phyloP scores from a whole-genome alignment of 2,888 invertebrate genomes.

The Muschampia plurimacula region DNA sequence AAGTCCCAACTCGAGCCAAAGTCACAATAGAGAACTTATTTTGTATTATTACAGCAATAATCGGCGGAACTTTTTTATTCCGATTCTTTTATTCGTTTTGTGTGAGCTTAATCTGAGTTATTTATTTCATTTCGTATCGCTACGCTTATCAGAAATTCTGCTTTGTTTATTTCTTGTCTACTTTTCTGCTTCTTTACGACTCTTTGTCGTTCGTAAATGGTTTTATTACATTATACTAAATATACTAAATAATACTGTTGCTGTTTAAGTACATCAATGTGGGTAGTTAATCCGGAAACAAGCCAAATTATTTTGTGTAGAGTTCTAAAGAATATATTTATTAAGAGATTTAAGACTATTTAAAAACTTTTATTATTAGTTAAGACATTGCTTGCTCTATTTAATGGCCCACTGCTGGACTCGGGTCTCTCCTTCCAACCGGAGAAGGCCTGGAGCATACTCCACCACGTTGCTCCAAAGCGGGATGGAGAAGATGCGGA shows the following conservation, averaged over 20 bases:
- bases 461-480: no score
- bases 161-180: constrained; percentile 24
- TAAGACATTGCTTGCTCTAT: no score
- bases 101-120: constrained; percentile 37
- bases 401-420: no score
- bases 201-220: constrained; percentile 16
- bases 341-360: no score
- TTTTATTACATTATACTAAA: constrained; percentile 12
- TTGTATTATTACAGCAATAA: constrained; percentile 46
- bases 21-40: constrained; percentile 44
- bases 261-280: neutral
- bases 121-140: constrained; percentile 32
- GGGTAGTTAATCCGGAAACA: neutral
- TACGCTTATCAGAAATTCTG: constrained; percentile 28
- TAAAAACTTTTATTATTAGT: no score
- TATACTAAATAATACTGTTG: neutral
- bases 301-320: no score
- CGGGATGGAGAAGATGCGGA: no score
- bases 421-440: no score
- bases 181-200: constrained; percentile 20
- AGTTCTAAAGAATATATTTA: no score
- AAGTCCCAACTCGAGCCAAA: neutral
- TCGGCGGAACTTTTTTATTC: constrained; percentile 42
- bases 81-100: constrained; percentile 39
- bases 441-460: no score